A percentile compares a stretch with the other conserved stretches of the same genome.
These are phyloP conservation scores for Machimus atricapillus DNA, from an alignment of 2,888 invertebrate genomes.

Conservation along the genomic window DNA sequence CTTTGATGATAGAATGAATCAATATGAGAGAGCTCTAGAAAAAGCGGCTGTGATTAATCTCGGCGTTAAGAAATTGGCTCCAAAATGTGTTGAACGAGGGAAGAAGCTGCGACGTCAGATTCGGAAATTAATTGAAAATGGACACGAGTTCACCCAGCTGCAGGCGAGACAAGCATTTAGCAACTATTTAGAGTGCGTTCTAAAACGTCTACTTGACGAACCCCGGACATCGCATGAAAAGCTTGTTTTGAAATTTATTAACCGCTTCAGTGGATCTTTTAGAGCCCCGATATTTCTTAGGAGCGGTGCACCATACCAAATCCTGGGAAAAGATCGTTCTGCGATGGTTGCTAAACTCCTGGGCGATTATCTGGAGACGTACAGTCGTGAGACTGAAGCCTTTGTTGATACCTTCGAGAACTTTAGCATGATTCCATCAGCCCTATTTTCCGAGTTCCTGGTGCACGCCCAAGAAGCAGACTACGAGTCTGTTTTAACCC, in stretches of 20 bases:
- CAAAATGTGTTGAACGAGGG: slow-evolving; percentile 59
- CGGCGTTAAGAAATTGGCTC: slow-evolving; percentile 56
- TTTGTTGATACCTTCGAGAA: slow-evolving; percentile 76
- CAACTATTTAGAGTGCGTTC: slow-evolving; percentile 76
- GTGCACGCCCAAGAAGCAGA: slow-evolving; percentile 64
- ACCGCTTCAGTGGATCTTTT: slow-evolving; percentile 74
- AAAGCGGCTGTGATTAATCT: slow-evolving; percentile 55
- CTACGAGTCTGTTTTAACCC: slow-evolving; percentile 58
- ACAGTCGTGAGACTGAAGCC: slow-evolving; percentile 82
- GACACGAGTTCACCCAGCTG: slow-evolving; percentile 69
- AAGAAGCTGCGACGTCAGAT: slow-evolving; percentile 57
- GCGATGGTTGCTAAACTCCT: slow-evolving; percentile 85
- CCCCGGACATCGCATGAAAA: slow-evolving; percentile 62
- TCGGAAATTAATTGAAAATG: slow-evolving; percentile 67
- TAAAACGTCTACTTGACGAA: slow-evolving; percentile 70
- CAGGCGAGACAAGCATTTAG: slow-evolving; percentile 81
- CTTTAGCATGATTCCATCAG: slow-evolving; percentile 64
- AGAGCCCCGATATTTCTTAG: slow-evolving; percentile 69
- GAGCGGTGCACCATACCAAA: background rate
- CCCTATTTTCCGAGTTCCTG: slow-evolving; percentile 69
- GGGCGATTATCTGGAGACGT: slow-evolving; percentile 83
- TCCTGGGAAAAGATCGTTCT: slow-evolving; percentile 80
- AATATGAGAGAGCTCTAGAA: slow-evolving; percentile 62
- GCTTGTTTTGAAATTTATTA: slow-evolving; percentile 78
- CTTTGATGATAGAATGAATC: slow-evolving; percentile 63